Evolutionary conservation across 1,140 invertebrate genomes (phyloP).

Genomic region (Leptinotarsa lineolata): DNA sequence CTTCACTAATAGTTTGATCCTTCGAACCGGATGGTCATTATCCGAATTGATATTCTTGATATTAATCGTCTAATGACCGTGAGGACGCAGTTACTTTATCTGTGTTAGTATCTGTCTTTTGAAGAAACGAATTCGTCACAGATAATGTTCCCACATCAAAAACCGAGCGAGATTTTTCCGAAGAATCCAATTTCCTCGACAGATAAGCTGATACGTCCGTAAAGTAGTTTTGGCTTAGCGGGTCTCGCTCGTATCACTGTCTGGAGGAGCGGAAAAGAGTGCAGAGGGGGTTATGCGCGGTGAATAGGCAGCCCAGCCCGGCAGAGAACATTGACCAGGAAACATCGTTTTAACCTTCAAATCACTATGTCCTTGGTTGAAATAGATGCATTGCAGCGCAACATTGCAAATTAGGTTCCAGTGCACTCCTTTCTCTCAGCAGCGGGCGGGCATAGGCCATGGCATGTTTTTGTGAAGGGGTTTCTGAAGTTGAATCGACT

Average conservation of each 20-base stretch:
- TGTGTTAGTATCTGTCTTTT: too few species aligned
- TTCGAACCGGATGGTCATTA: not conserved
- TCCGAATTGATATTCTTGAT: not conserved
- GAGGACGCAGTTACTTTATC: too few species aligned
- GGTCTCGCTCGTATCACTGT: conserved; percentile 26
- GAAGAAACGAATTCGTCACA: not conserved
- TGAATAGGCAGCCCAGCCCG: conserved; percentile 39
- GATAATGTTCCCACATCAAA: not conserved
- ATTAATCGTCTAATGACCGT: too few species aligned
- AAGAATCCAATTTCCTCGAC: conserved; percentile 11
- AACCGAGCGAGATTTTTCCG: not conserved
- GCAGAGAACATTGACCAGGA: conserved; percentile 62
- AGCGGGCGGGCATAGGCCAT: not conserved
- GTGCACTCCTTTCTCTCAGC: conserved; percentile 16
- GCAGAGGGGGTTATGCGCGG: conserved; percentile 29
- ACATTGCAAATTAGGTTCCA: conserved; percentile 14
- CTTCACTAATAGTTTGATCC: too few species aligned
- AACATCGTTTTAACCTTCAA: conserved; percentile 57
- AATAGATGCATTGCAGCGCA: conserved; percentile 41
- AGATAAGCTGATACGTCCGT: not conserved
- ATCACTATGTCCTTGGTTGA: conserved; percentile 49
- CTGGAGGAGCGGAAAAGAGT: conserved; percentile 40
- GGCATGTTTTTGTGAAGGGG: too few species aligned
- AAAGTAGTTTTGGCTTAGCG: conserved; percentile 16
- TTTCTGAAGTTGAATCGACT: too few species aligned